Conservation (phyloP, 2,888 invertebrate genomes). For the Drosophila testacea region DNA sequence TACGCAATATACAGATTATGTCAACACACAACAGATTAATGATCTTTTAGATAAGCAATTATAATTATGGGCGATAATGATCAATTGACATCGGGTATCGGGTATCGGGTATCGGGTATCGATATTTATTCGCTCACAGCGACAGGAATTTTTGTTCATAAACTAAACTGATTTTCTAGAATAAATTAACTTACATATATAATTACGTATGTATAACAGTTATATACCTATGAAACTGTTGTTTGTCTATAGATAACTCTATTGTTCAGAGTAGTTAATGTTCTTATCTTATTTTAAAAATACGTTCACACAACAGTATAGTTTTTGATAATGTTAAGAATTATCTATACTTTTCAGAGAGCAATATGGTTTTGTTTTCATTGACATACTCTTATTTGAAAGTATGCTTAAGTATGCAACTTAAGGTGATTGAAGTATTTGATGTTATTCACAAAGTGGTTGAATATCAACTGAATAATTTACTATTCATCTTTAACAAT, state of each 20-base stretch:
- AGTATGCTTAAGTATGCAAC: no score
- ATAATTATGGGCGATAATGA: background rate
- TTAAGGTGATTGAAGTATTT: no score
- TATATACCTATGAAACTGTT: background rate
- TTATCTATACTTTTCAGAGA: no score
- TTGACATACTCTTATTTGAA: no score
- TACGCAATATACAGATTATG: conserved; percentile 18
- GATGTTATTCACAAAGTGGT: no score
- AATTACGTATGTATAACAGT: background rate
- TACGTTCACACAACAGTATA: no score
- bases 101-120: background rate
- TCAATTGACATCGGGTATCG: background rate
- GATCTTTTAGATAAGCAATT: background rate
- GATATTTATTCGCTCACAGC: background rate
- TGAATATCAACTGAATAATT: no score
- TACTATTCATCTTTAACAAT: no score
- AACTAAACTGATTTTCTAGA: no score
- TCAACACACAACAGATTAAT: conserved; percentile 3
- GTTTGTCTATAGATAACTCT: background rate
- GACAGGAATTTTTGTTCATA: background rate
- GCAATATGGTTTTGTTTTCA: no score
- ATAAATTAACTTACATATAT: background rate
- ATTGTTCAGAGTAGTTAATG: background rate
- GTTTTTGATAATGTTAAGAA: no score
- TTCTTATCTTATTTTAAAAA: background rate